These are phyloP conservation scores for Empidonax alnorum DNA, from an alignment of 2,113 vertebrate genomes.

Conservation along the genomic window DNA sequence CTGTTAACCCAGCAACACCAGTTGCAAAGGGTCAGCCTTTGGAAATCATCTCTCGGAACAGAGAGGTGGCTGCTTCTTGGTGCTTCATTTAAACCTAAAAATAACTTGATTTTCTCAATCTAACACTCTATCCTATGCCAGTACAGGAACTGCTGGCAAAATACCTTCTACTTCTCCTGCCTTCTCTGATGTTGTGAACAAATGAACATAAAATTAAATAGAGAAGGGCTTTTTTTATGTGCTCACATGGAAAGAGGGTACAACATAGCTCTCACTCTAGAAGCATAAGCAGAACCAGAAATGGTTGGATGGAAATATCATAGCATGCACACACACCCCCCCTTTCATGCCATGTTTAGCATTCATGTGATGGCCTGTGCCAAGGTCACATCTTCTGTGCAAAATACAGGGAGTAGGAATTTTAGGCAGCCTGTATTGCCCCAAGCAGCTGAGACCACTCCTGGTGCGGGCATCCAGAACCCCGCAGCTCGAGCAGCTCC, in stretches of 20 bases:
- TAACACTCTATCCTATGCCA: not conserved
- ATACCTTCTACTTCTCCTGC: not conserved
- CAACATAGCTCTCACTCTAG: not conserved
- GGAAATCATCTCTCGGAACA: not conserved
- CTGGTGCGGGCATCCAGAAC: not conserved
- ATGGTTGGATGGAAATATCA: not conserved
- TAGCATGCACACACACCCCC: not conserved
- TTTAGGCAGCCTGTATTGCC: not conserved
- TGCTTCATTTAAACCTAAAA: not conserved
- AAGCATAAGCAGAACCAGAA: not conserved
- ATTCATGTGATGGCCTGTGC: not conserved
- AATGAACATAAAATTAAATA: not conserved
- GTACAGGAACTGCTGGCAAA: not conserved
- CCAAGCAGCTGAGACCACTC: not conserved
- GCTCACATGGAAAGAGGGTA: not conserved
- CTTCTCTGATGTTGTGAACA: not conserved
- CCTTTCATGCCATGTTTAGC: not conserved
- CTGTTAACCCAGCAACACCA: not conserved
- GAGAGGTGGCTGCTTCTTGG: not conserved
- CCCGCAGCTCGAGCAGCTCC: not conserved
- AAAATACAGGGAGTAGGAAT: not conserved
- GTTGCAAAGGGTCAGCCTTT: not conserved
- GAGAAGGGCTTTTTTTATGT: not conserved
- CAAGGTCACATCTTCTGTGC: not conserved
- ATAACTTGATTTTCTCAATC: not conserved